Evolutionary conservation across 2,797 vertebrate species (phyloP).

Genomic region (Xenops minutus): DNA sequence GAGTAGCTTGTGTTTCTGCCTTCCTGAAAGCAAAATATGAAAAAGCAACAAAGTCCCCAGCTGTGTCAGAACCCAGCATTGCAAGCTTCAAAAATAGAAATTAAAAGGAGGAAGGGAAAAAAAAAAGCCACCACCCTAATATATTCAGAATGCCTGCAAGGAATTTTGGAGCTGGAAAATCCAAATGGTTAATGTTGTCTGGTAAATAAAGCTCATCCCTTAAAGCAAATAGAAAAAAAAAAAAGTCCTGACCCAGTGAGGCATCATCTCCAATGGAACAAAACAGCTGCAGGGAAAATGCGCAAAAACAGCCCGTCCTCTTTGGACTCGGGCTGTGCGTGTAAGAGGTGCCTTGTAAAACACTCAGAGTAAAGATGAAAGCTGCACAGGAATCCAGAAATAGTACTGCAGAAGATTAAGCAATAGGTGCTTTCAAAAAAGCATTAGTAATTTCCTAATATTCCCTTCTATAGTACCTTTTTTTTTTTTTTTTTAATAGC

Average conservation of each 20-base stretch:
- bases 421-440: conserved; percentile 26
- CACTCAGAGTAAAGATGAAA: background rate
- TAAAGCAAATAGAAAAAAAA: background rate
- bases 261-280: background rate
- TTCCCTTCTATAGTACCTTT: background rate
- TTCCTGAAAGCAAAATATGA: background rate
- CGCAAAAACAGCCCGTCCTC: background rate
- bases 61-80: background rate
- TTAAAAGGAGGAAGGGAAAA: fast-evolving
- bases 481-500: background rate
- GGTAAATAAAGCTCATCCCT: conserved; percentile 15
- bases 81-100: background rate
- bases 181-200: background rate
- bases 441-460: conserved; percentile 23
- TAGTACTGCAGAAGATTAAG: background rate
- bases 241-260: background rate
- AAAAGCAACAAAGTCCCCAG: background rate
- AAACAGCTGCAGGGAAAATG: conserved; percentile 13
- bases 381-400: conserved; percentile 37
- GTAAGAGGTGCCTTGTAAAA: background rate
- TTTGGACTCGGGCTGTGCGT: background rate
- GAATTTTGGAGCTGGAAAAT: background rate
- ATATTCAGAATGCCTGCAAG: background rate
- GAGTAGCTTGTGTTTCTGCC: background rate
- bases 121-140: background rate